phyloP scores from a whole-genome alignment of 2,113 vertebrate genomes.

The Microtus richardsoni region DNA sequence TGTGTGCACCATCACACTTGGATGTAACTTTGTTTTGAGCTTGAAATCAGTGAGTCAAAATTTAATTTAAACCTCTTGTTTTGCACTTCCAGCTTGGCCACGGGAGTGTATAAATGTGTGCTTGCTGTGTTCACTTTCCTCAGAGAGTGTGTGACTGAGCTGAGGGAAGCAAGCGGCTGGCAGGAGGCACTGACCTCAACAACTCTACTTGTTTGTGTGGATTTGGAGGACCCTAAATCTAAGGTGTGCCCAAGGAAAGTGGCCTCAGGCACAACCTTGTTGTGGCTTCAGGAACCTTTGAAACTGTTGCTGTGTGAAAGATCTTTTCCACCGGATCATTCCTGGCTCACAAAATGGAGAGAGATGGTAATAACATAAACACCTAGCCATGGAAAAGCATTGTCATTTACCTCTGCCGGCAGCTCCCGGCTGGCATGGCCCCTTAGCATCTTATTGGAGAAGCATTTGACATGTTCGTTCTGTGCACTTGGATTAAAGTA shows the following conservation, averaged over 20 bases:
- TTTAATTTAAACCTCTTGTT: background rate
- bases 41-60: background rate
- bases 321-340: background rate
- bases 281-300: background rate
- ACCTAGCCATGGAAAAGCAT: background rate
- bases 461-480: background rate
- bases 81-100: background rate
- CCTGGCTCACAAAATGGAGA: background rate
- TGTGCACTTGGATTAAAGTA: background rate
- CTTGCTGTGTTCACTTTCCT: background rate
- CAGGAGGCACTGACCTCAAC: background rate
- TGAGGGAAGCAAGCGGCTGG: background rate
- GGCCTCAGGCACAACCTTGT: background rate
- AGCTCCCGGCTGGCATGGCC: background rate
- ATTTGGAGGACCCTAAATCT: background rate
- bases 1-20: background rate
- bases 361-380: fast-evolving
- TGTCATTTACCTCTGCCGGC: fast-evolving
- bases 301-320: background rate
- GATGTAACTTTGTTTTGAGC: background rate
- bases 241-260: background rate
- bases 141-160: fast-evolving
- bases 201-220: background rate
- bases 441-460: background rate
- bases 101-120: background rate